Evolutionary conservation across 2,888 invertebrate genomes (phyloP).

Genomic region (Drepanosiphum platanoidis): DNA sequence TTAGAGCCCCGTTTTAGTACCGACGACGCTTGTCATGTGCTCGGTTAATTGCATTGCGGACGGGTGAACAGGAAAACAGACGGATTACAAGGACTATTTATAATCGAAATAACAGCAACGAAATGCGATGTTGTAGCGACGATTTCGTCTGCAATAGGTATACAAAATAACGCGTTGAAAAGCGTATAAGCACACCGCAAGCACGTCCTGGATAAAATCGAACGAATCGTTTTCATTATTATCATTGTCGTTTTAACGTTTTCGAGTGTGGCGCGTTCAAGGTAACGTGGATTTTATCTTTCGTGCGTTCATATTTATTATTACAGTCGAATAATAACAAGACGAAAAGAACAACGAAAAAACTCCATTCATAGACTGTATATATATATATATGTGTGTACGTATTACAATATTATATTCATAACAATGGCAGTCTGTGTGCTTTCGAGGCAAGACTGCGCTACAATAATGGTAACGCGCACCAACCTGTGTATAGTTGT

Average conservation of each 20-base stretch:
- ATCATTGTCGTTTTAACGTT: not conserved
- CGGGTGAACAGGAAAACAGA: too few relatives aligned
- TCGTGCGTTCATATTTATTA: not conserved
- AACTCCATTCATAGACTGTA: too few relatives aligned
- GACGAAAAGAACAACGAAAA: not conserved
- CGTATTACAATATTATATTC: not conserved
- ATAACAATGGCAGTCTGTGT: not conserved
- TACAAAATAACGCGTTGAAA: too few relatives aligned
- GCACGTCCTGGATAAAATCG: not conserved
- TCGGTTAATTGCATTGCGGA: too few relatives aligned
- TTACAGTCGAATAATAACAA: not conserved
- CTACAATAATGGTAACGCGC: not conserved
- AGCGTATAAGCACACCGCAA: not conserved
- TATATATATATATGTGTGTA: not conserved
- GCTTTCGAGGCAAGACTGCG: not conserved
- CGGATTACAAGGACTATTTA: too few relatives aligned
- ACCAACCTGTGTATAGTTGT: not conserved
- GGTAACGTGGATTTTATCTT: conserved; percentile 15
- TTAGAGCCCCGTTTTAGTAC: too few relatives aligned
- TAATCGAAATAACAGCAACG: too few relatives aligned
- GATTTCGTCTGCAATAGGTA: too few relatives aligned
- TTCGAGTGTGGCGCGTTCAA: not conserved
- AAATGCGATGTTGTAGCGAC: too few relatives aligned
- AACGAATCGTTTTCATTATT: not conserved
- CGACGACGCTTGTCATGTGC: too few relatives aligned